A percentile compares a stretch with the other conserved stretches of the same genome.
Conservation (phyloP, 1,140 invertebrate genomes). For the Drusus annulatus region DNA sequence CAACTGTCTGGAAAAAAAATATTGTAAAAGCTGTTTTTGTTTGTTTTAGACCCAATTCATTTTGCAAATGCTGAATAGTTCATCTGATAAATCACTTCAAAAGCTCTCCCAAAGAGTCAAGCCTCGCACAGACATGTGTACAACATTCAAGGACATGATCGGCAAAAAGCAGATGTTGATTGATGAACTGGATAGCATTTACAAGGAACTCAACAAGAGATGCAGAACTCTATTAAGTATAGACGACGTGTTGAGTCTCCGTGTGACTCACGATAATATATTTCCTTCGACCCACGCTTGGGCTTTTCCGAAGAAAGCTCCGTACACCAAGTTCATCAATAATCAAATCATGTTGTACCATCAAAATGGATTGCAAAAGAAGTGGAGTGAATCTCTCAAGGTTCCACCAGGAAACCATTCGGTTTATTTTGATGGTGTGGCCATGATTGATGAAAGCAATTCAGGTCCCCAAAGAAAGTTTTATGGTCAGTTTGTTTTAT, state of each 20-base stretch:
- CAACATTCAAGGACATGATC: background rate
- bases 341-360: background rate
- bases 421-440: background rate
- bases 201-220: background rate
- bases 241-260: background rate
- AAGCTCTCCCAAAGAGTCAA: background rate
- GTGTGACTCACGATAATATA: conserved; percentile 4
- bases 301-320: conserved; percentile 1
- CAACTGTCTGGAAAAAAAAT: too few species aligned
- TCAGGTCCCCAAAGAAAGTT: background rate
- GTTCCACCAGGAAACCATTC: background rate
- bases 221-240: background rate
- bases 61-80: conserved; percentile 10
- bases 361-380: background rate
- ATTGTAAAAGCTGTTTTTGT: background rate
- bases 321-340: background rate
- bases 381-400: background rate
- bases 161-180: background rate
- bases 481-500: conserved; percentile 4
- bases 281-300: conserved; percentile 14
- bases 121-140: background rate
- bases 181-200: background rate
- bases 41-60: background rate
- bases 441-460: background rate
- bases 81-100: background rate